Conservation (phyloP, 2,797 vertebrate species). For the Enteromius trimaculatus region DNA sequence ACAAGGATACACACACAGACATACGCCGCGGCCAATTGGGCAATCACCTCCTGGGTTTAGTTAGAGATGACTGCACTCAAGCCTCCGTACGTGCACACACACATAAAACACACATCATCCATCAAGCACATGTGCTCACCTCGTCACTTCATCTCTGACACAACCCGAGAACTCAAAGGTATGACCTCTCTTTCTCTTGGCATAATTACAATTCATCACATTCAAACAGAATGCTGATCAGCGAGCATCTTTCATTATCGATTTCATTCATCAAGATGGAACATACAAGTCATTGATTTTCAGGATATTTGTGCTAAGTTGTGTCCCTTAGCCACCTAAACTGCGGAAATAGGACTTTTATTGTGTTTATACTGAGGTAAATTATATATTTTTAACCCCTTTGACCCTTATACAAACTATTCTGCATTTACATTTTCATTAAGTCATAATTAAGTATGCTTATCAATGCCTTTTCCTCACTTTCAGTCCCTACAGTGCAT, state of each 20-base stretch:
- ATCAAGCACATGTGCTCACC: constrained; percentile 29
- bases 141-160: constrained; percentile 30
- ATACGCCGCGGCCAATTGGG: background rate
- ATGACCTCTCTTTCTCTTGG: constrained; percentile 17
- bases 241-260: constrained; percentile 37
- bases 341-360: background rate
- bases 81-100: background rate
- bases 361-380: background rate
- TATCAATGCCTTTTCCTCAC: background rate
- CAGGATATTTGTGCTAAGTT: constrained; percentile 5
- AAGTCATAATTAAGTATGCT: constrained; percentile 7
- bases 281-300: constrained; percentile 16
- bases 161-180: constrained; percentile 8
- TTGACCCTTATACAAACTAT: background rate
- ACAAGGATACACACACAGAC: background rate
- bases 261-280: constrained; percentile 33
- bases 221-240: constrained; percentile 36
- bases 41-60: constrained; percentile 3
- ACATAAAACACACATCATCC: constrained; percentile 32
- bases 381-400: background rate
- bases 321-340: background rate
- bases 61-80: constrained; percentile 9
- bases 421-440: constrained; percentile 1
- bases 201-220: constrained; percentile 32
- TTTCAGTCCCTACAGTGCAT: background rate